Evolutionary conservation across 37 sponge, comb jelly and placozoan genomes (phyloP), one percentile per base, ranked within the genome.

Genomic region (Oscarella lobularis): DNA sequence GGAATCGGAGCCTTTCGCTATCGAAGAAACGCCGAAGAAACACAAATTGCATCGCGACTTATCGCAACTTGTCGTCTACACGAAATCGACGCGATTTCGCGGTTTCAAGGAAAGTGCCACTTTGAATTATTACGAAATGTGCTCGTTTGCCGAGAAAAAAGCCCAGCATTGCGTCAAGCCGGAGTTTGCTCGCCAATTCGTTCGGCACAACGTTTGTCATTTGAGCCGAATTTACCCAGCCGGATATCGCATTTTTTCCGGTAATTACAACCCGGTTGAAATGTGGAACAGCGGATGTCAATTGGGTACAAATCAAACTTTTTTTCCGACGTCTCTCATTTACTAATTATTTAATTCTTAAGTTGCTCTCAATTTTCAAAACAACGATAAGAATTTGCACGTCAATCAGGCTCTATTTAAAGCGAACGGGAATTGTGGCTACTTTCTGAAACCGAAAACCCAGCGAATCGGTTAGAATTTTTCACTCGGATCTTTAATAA

Each of bases 341-440:
- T n/a, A n/a, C n/a, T n/a, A n/a, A n/a, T n/a, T 48, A 48, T 48
- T 20, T 48, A 48, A 48, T 48, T 9, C n/a, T n/a, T n/a, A 27
- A 48, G 95, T 94, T 32, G 91, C 95, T 37, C 84, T 94, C 36
- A 94, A 94, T 84, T 94, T 74, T 69, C 95, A 94, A 66, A 90
- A 89, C 6, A 20, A 4, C 79, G 95, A 90, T 74, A 31, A 80
- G 5, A 65, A 84, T 38, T 74, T 94, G 84, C 95, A 91, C 67
- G 36, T 90, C 4, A 94, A 94, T 73, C 65, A 73, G 38, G 91
- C 86, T n/a, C 90, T 87, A 73, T 94, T 88, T 85, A 88, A 87
- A 74, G 73, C 81, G 60, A 90, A 87, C 38, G 89, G 88, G 0
- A 81, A 66, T 31, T 74, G 75, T 74, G 75, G 75, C 33, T 87